phyloP scores from a whole-genome alignment of 2,113 vertebrate genomes.

The Orthonyx spaldingii region DNA sequence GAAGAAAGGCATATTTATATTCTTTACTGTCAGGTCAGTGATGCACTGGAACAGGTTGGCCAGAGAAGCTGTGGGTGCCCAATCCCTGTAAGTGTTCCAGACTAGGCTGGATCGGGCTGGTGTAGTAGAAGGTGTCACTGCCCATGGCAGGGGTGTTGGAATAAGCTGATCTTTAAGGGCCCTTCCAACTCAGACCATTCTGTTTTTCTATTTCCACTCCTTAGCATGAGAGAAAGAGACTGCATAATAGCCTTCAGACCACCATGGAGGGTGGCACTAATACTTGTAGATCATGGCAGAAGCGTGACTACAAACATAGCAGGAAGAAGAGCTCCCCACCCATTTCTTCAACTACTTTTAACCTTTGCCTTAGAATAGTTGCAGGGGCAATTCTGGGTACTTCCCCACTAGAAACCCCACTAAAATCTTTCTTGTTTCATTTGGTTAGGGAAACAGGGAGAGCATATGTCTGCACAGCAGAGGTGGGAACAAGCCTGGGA shows the following conservation, averaged over 20 bases:
- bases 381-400: accelerated
- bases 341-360: neutral
- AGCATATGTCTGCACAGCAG: neutral
- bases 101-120: neutral
- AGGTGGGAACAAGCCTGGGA: neutral
- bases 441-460: neutral
- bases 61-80: neutral
- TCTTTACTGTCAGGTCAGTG: neutral
- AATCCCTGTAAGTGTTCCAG: neutral
- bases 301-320: neutral
- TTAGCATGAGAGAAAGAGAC: neutral
- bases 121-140: neutral
- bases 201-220: neutral
- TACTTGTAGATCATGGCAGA: neutral
- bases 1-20: neutral
- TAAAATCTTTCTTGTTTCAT: neutral
- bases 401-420: neutral
- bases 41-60: neutral
- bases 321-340: neutral
- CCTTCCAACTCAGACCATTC: neutral
- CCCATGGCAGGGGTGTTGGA: accelerated
- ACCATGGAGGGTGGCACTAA: neutral
- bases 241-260: neutral
- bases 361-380: neutral
- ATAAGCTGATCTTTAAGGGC: neutral